Percentiles rank a stretch among this genome's conserved stretches.
Evolutionary conservation across 2,797 vertebrate genomes (phyloP).

Genomic region (Erpetoichthys calabaricus): DNA sequence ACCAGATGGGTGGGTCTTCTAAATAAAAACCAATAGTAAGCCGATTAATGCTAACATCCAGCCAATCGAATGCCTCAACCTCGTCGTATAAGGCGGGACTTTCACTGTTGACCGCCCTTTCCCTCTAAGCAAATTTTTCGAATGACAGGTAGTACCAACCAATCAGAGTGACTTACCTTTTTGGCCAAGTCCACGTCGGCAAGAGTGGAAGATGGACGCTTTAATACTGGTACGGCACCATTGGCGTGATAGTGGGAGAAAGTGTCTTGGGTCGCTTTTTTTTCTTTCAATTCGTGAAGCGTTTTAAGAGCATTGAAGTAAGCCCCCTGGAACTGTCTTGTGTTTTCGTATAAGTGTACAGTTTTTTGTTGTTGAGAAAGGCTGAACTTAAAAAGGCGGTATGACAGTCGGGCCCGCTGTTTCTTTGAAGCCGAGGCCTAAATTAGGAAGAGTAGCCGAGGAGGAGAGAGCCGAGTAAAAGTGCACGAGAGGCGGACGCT

Average conservation of each 20-base stretch:
- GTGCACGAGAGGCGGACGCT: no score
- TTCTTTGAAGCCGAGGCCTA: no score
- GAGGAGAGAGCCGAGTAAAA: no score
- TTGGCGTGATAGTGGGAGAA: not conserved
- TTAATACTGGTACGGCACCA: constrained; percentile 42
- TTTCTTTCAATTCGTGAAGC: no score
- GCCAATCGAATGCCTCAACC: not conserved
- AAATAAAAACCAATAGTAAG: not conserved
- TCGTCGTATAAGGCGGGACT: not conserved
- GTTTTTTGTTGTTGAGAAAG: no score
- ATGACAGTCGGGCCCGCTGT: no score
- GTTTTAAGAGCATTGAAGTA: no score
- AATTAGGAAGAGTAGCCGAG: no score
- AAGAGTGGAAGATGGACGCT: constrained; percentile 49
- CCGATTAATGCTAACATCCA: not conserved
- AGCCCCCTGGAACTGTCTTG: no score
- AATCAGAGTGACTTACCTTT: constrained; percentile 5
- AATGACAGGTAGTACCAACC: constrained; percentile 2
- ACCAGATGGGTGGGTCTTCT: not conserved
- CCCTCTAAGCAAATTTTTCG: constrained; percentile 2
- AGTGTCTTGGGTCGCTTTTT: not conserved
- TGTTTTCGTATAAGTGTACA: no score
- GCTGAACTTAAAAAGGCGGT: no score
- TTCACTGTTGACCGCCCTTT: not conserved
- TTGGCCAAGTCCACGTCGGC: constrained; percentile 44